Base-by-base conservation (phyloP, 2,888 invertebrate genomes). In the Meiosimyza platycephala region DNA sequence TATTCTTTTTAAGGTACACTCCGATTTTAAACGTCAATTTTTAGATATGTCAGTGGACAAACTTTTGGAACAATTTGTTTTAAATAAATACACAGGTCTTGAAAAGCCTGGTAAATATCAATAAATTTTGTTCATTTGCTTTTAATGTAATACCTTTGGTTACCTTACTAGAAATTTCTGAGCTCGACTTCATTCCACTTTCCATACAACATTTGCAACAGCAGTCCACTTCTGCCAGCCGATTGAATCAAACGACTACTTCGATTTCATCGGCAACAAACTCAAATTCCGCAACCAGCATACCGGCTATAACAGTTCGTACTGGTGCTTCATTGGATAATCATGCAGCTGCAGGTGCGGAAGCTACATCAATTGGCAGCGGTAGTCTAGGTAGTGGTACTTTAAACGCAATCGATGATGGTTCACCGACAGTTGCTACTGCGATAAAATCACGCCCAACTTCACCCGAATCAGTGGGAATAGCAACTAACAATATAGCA, bases 21-120 rank as follows among this genome's bases (percentile, higher is more conserved):
- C 93, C 77, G 98, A 99, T 84, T 97, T 98, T 84, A 93, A 95
- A 85, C 92, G 94, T 76, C 97, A 96, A 84, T 96, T 97, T 86
- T 89, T 95, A 78, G 95, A 96, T 85, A 90, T 97, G 89, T 95
- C 96, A 62, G 95, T 98, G 52, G 97, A 98, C 82, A 95, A 96
- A 85, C 89, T 99, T 71, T 88, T 99, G 77, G 94, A 96, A 85
- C 94, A 95, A 85, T 97, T 99, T 88, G 94, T 98, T 71, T 90
- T 94, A 81, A 93, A 93, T 80, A 98, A 98, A 89, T 94, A 95
- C 80, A 98, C 97, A 77, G 97, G 98, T 79, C 91, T 93, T 78
- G 97, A 97, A 85, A 95, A 94, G 87, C 98, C 98, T 88, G 94
- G 97, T 93, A 90, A 89, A 83, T 79, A 69, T 62, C 11, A 55